Evolutionary conservation across 64 coral and sea anemone species (phyloP).

Genomic region (Pocillopora verrucosa): DNA sequence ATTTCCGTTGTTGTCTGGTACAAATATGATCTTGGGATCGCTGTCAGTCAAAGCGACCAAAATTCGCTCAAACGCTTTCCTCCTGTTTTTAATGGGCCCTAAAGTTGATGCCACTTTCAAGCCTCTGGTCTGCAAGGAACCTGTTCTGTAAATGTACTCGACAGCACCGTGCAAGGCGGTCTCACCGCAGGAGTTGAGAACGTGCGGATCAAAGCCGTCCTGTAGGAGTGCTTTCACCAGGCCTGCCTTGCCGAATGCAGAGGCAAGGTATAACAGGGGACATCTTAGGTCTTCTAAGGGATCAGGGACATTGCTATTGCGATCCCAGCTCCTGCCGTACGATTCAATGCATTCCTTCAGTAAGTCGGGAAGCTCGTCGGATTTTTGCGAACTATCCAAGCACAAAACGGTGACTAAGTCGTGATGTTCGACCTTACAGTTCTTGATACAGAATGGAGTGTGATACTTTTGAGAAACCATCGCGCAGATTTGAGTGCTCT

Average conservation of each 20-base stretch:
- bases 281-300: conserved; percentile 22
- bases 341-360: conserved; percentile 35
- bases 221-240: conserved; percentile 2
- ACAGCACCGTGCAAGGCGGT: conserved; percentile 14
- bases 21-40: conserved; percentile 21
- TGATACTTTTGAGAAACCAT: conserved; percentile 43
- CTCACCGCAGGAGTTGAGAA: not conserved
- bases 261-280: conserved; percentile 23
- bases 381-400: conserved; percentile 46
- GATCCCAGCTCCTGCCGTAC: conserved; percentile 21
- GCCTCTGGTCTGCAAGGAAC: not conserved
- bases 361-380: conserved; percentile 26
- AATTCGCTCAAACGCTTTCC: conserved; percentile 31
- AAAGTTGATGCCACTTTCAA: conserved; percentile 26
- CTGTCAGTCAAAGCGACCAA: not conserved
- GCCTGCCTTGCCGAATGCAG: conserved; percentile 11
- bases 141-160: conserved; percentile 19
- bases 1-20: conserved; percentile 34
- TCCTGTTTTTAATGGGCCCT: conserved; percentile 37
- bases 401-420: conserved; percentile 24
- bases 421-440: conserved; percentile 41
- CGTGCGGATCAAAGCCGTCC: conserved; percentile 5
- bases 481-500: not conserved
- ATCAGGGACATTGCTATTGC: conserved; percentile 27
- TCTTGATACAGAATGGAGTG: conserved; percentile 25